Conservation (phyloP, 1,140 invertebrate species). For the Drosophila littoralis region DNA sequence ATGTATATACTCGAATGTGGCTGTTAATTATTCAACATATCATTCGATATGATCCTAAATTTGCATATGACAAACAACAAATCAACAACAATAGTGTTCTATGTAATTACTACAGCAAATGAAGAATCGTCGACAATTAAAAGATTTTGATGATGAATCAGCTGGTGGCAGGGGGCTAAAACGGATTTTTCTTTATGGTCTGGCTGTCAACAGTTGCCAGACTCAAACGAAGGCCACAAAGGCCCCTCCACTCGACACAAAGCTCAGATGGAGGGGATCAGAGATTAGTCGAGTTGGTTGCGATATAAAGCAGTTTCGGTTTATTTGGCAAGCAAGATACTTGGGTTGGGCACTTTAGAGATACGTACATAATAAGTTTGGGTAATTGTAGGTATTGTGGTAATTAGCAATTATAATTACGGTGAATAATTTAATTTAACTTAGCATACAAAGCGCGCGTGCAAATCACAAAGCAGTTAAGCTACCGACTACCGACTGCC, state of each 20-base stretch:
- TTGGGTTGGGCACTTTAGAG: slow-evolving; percentile 15
- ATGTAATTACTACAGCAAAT: slow-evolving; percentile 63
- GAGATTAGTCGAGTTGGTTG: background rate
- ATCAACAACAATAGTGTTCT: slow-evolving; percentile 35
- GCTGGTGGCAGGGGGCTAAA: background rate
- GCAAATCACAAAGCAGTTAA: slow-evolving; percentile 65
- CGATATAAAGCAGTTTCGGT: slow-evolving; percentile 23
- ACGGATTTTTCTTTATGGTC: slow-evolving; percentile 10
- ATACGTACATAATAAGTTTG: slow-evolving; percentile 9
- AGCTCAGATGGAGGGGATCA: background rate
- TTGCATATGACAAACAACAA: slow-evolving; percentile 65
- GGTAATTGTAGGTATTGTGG: slow-evolving; percentile 46
- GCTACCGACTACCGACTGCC: slow-evolving; percentile 42
- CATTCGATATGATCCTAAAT: slow-evolving; percentile 50
- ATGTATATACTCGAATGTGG: slow-evolving; percentile 38
- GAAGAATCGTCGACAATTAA: slow-evolving; percentile 50
- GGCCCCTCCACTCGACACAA: too few species aligned
- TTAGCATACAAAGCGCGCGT: slow-evolving; percentile 47
- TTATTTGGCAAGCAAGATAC: slow-evolving; percentile 21
- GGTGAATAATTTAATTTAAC: slow-evolving; percentile 59
- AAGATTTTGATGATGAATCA: slow-evolving; percentile 42
- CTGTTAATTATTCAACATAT: slow-evolving; percentile 66
- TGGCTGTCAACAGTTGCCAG: slow-evolving; percentile 25
- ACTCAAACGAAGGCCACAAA: slow-evolving; percentile 10
- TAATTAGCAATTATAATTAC: slow-evolving; percentile 66